These are phyloP conservation scores for Limnephilus lunatus DNA, from an alignment of 2,888 invertebrate species.

Conservation along the genomic window DNA sequence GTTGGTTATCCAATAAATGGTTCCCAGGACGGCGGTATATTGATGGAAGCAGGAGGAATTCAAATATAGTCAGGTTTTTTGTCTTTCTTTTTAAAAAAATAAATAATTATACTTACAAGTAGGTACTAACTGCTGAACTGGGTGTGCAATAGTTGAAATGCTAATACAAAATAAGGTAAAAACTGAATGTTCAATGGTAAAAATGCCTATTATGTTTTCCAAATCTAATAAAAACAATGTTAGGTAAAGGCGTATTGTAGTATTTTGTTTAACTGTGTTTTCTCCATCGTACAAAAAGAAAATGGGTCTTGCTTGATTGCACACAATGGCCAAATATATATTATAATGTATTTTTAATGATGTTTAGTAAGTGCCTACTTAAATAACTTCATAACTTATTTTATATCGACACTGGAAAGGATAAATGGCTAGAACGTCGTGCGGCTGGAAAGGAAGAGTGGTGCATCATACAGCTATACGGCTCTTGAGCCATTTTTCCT, in stretches of 20 bases:
- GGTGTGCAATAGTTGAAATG: background rate
- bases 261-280: background rate
- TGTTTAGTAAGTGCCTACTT: background rate
- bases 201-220: background rate
- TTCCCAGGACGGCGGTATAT: no score
- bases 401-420: no score
- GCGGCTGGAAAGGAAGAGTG: no score
- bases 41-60: no score
- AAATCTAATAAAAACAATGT: background rate
- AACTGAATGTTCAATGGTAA: background rate
- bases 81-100: no score
- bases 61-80: background rate
- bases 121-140: background rate
- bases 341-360: background rate
- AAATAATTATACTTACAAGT: background rate
- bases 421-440: no score
- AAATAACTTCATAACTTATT: background rate
- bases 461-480: no score
- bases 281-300: background rate
- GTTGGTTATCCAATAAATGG: no score
- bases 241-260: background rate
- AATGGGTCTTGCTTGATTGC: background rate
- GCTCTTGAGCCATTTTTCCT: no score
- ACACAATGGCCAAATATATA: background rate
- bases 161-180: background rate